Evolutionary conservation across 1,140 invertebrate species (phyloP), one percentile per base, ranked within the genome.

Genomic region (Papilio machaon): DNA sequence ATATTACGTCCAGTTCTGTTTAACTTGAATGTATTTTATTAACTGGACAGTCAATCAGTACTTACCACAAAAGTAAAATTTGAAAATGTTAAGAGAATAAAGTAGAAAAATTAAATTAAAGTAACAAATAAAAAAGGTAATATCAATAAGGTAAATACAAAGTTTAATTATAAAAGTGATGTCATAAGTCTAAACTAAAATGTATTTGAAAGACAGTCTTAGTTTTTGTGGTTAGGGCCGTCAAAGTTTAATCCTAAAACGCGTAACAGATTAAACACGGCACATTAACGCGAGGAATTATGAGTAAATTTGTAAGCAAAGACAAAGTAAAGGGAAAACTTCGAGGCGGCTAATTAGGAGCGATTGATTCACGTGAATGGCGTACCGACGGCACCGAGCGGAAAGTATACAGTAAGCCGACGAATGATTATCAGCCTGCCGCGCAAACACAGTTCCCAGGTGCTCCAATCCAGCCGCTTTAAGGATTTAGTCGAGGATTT

Each of bases 401-500:
- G 89, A 91, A 92, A 94, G 92, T 93, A 94, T 92, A 91, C 89
- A 92, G 90, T 94, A 94, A 94, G 93, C 93, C 92, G 82, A 86
- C 88, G 88, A 91, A 94, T 93, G 91, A 94, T 94, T 92, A 94
- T 92, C 91, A 90, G 86, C 82, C 83, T 81, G 84, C 79, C 86
- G 80, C 82, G 88, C 85, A 92, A 89, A 92, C 88, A 90, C 89
- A 92, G 91, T 94, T 94, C 92, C 92, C 94, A 95, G 95, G 94
- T 95, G 92, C 90, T 92, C 89, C 87, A 89, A 92, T 91, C 93
- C 89, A 88, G 89, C 91, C 94, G 95, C 94, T 95, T 95, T 95
- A 95, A 95, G 95, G 95, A 94, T 94, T 95, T 95, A 95, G 91
- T 87, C 91, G 92, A 92, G 95, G 95, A 95, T 95, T 95, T 95